Conservation (phyloP, 2,888 invertebrate species). For the Campoplex capitator region DNA sequence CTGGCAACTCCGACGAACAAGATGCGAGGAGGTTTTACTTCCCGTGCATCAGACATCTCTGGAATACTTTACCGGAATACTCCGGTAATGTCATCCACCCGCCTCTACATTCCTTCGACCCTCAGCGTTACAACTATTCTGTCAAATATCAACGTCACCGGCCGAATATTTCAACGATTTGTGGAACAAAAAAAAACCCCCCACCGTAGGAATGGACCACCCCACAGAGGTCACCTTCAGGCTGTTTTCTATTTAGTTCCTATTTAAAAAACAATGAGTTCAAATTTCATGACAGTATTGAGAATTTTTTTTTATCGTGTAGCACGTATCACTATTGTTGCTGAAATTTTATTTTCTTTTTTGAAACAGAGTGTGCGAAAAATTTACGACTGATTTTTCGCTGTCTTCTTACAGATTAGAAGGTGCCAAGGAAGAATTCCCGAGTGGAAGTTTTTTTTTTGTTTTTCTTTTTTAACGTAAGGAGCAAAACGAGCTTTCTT, state of each 20-base stretch:
- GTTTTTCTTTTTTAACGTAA: neutral
- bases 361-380: neutral
- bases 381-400: neutral
- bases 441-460: neutral
- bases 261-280: neutral
- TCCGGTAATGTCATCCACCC: conserved; percentile 20
- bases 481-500: neutral
- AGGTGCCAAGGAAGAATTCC: neutral
- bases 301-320: too few species aligned
- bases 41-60: conserved; percentile 59
- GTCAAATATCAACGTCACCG: neutral
- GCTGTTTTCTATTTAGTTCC: too few species aligned
- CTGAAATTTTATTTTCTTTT: neutral
- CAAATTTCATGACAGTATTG: too few species aligned
- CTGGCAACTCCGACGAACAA: conserved; percentile 25
- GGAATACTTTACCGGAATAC: conserved; percentile 16
- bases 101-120: conserved; percentile 2
- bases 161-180: neutral
- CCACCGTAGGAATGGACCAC: too few species aligned
- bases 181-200: neutral
- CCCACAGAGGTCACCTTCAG: too few species aligned
- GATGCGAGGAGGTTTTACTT: conserved; percentile 41
- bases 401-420: neutral
- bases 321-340: neutral
- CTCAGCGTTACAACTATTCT: neutral